A percentile compares a stretch with the other conserved stretches of the same genome.
Conservation (phyloP, 1,140 invertebrate species). For the Pogonomyrmex californicus region DNA sequence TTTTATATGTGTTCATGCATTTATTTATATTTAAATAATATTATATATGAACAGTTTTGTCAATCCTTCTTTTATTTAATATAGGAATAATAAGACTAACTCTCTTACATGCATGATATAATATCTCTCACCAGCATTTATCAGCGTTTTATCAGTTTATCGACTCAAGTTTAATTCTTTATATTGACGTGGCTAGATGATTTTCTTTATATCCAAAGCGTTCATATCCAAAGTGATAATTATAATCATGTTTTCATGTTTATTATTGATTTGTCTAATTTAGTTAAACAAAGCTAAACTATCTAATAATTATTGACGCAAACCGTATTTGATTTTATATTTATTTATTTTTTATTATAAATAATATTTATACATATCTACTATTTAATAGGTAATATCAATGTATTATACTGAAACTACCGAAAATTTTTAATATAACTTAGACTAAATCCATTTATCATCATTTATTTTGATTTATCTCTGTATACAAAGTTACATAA, state of each 20-base stretch:
- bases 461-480: not conserved
- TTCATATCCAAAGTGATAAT: not conserved
- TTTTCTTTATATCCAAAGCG: not conserved
- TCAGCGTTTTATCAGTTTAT: conserved; percentile 41
- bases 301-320: not conserved
- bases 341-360: not conserved
- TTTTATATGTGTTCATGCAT: too few relatives aligned
- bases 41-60: not conserved
- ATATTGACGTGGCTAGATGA: not conserved
- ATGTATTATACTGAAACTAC: too few relatives aligned
- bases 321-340: not conserved
- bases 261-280: not conserved
- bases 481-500: not conserved
- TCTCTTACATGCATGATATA: not conserved
- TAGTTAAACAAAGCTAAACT: not conserved
- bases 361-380: not conserved
- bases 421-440: too few relatives aligned
- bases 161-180: conserved; percentile 24
- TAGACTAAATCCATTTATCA: not conserved
- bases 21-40: not conserved
- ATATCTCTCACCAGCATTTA: conserved; percentile 33
- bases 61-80: not conserved
- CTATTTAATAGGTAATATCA: too few relatives aligned
- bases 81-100: not conserved
- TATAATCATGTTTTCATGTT: not conserved